These are phyloP conservation scores for Etheostoma nigrum DNA, from an alignment of 2,797 vertebrate species.

Conservation along the genomic window DNA sequence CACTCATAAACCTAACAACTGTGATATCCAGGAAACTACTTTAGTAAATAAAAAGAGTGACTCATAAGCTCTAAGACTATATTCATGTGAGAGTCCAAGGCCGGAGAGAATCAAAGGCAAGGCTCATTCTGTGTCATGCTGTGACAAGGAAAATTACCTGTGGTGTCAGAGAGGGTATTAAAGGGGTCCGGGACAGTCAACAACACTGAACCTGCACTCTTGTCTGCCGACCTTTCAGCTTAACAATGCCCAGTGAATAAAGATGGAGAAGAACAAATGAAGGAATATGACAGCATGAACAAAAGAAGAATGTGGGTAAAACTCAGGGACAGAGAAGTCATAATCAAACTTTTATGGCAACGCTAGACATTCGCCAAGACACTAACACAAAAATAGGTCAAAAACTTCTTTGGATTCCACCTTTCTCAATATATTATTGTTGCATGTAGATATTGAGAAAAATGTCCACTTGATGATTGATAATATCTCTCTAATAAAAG, in stretches of 20 bases:
- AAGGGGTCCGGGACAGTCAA: slow-evolving; percentile 88
- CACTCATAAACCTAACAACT: slow-evolving; percentile 26
- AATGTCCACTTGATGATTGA: neutral
- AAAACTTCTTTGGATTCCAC: neutral
- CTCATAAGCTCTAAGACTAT: slow-evolving; percentile 6
- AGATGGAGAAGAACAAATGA: slow-evolving; percentile 40
- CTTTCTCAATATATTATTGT: neutral
- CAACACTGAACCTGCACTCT: slow-evolving; percentile 81
- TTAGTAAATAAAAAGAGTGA: slow-evolving; percentile 32
- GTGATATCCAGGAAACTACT: slow-evolving; percentile 49
- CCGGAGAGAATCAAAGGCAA: slow-evolving; percentile 20
- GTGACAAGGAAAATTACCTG: slow-evolving; percentile 83
- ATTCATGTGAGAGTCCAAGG: slow-evolving; percentile 29
- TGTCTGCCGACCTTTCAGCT: slow-evolving; percentile 87
- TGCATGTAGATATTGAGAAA: neutral
- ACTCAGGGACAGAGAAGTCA: neutral
- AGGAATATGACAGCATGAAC: slow-evolving; percentile 4
- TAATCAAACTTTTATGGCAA: slow-evolving; percentile 9
- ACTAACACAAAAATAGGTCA: neutral
- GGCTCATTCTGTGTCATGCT: slow-evolving; percentile 12
- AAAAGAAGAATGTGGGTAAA: neutral
- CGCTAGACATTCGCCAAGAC: neutral
- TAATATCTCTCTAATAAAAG: neutral
- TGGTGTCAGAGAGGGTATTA: slow-evolving; percentile 86
- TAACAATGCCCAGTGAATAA: slow-evolving; percentile 50